Evolutionary conservation across 2,113 vertebrate genomes (phyloP).

Genomic region (Platysternon megacephalum): DNA sequence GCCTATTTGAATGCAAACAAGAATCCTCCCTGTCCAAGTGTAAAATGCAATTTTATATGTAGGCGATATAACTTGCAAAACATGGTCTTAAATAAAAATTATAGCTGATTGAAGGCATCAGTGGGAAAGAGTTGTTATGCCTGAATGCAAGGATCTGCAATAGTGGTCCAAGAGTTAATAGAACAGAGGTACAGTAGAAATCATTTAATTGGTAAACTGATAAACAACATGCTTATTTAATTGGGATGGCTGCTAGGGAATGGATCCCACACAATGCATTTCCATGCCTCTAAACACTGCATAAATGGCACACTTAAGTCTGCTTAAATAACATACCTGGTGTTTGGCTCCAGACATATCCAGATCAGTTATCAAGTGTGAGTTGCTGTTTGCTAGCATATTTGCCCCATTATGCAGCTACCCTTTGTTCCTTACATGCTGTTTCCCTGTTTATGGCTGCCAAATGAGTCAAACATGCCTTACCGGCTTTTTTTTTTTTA

Average conservation of each 20-base stretch:
- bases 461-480: background rate
- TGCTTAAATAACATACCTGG: conserved; percentile 18
- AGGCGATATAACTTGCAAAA: background rate
- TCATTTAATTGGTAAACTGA: conserved; percentile 70
- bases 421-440: fast-evolving
- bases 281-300: conserved; percentile 27
- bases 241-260: conserved; percentile 77
- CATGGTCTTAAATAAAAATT: background rate
- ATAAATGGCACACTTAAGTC: conserved; percentile 37
- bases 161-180: conserved; percentile 12
- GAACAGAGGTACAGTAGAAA: background rate
- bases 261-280: conserved; percentile 33
- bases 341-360: background rate
- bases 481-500: background rate
- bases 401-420: background rate
- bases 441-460: background rate
- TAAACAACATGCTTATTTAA: conserved; percentile 74
- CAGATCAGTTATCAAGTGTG: conserved; percentile 13
- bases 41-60: background rate
- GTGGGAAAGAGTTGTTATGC: background rate
- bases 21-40: background rate
- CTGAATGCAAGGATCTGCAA: background rate
- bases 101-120: background rate
- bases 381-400: background rate
- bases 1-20: background rate